Conservation (phyloP, 2,113 vertebrate species). For the Cercopithecus mona region DNA sequence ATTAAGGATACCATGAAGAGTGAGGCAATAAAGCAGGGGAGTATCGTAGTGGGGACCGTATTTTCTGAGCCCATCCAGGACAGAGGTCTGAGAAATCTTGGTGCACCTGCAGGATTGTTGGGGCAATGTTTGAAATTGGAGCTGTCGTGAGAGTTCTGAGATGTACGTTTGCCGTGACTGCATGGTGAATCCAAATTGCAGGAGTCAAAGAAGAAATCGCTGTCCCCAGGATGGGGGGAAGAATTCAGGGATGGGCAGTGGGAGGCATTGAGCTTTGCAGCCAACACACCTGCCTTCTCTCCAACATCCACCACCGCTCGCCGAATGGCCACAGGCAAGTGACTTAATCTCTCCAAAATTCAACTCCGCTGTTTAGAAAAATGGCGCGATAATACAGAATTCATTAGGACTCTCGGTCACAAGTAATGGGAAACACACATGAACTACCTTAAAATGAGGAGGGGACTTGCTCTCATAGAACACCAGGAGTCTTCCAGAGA, state of each 20-base stretch:
- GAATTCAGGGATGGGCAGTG: background rate
- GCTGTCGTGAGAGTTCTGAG: background rate
- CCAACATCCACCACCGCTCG: background rate
- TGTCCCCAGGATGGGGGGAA: background rate
- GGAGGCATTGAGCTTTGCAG: background rate
- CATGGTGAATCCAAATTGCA: accelerated
- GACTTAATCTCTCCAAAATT: background rate
- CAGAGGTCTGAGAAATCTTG: constrained; percentile 13
- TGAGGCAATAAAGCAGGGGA: accelerated
- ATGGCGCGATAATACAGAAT: background rate
- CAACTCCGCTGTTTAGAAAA: background rate
- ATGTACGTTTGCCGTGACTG: background rate
- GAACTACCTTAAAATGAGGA: background rate
- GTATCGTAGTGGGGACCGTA: background rate
- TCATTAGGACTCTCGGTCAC: background rate
- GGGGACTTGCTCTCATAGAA: background rate
- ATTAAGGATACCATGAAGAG: background rate
- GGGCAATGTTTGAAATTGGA: background rate
- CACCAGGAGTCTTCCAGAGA: background rate
- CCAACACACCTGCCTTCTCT: background rate
- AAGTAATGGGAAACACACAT: background rate
- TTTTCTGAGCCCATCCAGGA: background rate
- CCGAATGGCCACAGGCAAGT: background rate
- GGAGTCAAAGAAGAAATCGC: background rate
- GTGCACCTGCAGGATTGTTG: background rate